phyloP scores from a whole-genome alignment of 2,113 vertebrate species.

The Eulacestoma nigropectus region DNA sequence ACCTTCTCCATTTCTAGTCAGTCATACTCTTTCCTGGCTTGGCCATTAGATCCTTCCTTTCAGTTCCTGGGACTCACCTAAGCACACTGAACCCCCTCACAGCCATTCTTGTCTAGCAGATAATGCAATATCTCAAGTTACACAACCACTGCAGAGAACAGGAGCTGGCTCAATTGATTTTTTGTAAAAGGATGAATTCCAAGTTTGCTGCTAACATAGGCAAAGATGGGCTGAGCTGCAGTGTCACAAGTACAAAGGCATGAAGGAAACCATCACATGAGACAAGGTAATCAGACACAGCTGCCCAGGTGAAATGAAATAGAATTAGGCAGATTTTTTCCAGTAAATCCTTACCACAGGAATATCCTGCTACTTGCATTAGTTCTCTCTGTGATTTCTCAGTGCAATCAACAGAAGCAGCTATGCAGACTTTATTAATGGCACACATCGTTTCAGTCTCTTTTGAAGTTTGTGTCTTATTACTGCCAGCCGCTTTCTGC shows the following conservation, averaged over 20 bases:
- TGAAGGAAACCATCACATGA: neutral
- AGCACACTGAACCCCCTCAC: neutral
- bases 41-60: neutral
- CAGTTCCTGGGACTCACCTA: neutral
- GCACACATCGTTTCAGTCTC: neutral
- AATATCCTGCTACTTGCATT: neutral
- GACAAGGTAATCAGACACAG: neutral
- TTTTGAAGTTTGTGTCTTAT: neutral
- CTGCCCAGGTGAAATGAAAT: neutral
- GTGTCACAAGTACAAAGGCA: neutral
- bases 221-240: neutral
- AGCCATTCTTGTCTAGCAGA: neutral
- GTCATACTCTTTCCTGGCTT: neutral
- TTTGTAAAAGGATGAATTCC: neutral
- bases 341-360: neutral
- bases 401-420: neutral
- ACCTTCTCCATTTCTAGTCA: neutral
- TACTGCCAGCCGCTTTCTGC: neutral
- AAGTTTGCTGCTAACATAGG: neutral
- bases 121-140: neutral
- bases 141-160: neutral
- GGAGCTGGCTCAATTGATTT: neutral
- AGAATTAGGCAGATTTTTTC: neutral
- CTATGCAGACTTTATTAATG: neutral
- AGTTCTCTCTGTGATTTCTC: neutral